These are phyloP conservation scores for Boloria selene DNA, from an alignment of 2,888 invertebrate genomes.

Conservation along the genomic window DNA sequence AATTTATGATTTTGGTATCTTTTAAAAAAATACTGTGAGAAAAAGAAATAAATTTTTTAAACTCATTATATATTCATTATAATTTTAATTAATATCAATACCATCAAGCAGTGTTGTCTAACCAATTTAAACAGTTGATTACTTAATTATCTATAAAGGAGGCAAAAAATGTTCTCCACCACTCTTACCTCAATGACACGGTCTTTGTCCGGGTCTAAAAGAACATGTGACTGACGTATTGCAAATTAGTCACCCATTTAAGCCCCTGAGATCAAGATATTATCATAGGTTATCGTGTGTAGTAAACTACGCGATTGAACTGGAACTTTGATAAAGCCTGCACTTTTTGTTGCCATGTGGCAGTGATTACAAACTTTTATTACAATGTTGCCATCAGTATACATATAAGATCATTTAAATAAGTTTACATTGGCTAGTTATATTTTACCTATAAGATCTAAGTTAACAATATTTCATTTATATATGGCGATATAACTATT, in stretches of 20 bases:
- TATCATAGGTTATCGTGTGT: slow-evolving; percentile 46
- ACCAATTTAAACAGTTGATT: slow-evolving; percentile 14
- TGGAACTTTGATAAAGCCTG: not conserved
- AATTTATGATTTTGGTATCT: too few species aligned
- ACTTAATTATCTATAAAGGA: slow-evolving; percentile 1
- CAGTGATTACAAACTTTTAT: not conserved
- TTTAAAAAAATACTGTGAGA: too few species aligned
- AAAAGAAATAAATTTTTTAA: too few species aligned
- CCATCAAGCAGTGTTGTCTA: slow-evolving; percentile 2
- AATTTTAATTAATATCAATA: not conserved
- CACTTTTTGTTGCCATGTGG: slow-evolving; percentile 14
- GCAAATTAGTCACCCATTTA: slow-evolving; percentile 35
- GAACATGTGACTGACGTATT: slow-evolving; percentile 16
- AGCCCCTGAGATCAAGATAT: slow-evolving; percentile 20
- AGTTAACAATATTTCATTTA: too few species aligned
- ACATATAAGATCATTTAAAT: too few species aligned
- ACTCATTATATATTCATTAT: too few species aligned
- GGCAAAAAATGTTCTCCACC: slow-evolving; percentile 6
- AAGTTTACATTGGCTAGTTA: too few species aligned
- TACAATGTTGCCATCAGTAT: too few species aligned
- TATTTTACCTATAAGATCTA: too few species aligned
- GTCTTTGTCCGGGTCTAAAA: slow-evolving; percentile 9
- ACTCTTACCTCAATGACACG: slow-evolving; percentile 27
- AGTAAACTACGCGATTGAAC: slow-evolving; percentile 49
- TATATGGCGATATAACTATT: too few species aligned